Conservation (phyloP, 2,888 invertebrate species). For the Bhutanitis thaidina region DNA sequence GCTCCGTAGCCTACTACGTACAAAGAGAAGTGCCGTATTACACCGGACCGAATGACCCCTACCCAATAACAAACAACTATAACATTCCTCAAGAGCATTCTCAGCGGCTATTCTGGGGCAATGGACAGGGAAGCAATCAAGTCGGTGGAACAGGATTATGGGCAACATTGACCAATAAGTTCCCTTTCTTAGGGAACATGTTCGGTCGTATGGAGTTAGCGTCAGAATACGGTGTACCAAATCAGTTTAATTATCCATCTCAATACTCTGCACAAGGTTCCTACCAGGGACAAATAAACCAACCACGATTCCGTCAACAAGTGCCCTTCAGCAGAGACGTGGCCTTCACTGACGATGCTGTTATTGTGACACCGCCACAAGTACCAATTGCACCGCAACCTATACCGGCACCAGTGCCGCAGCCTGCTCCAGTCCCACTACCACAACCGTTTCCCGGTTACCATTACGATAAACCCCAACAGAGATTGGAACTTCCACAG, state of each 20-base stretch:
- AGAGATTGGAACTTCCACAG: conserved; percentile 60
- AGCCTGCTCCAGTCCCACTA: conserved; percentile 33
- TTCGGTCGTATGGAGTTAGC: conserved; percentile 65
- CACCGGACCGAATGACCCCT: conserved; percentile 55
- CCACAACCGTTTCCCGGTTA: conserved; percentile 50
- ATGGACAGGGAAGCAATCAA: conserved; percentile 58
- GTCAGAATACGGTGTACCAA: conserved; percentile 48
- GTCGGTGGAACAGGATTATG: conserved; percentile 68
- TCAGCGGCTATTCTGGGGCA: conserved; percentile 64
- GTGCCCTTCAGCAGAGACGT: conserved; percentile 56
- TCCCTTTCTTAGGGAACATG: conserved; percentile 64
- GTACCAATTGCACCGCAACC: conserved; percentile 47
- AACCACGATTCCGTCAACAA: conserved; percentile 37
- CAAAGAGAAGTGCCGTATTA: conserved; percentile 61
- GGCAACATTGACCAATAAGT: conserved; percentile 67
- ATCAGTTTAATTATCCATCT: conserved; percentile 30
- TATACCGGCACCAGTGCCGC: conserved; percentile 33
- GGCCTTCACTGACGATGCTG: conserved; percentile 65
- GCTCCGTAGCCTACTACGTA: conserved; percentile 54
- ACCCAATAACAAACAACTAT: conserved; percentile 42
- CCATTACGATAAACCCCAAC: conserved; percentile 63
- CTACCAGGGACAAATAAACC: conserved; percentile 32
- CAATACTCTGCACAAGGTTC: conserved; percentile 31
- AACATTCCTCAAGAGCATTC: conserved; percentile 55
- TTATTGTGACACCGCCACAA: conserved; percentile 68